Evolutionary conservation across 1,140 invertebrate genomes (phyloP).

Genomic region (Diorhabda elongata): DNA sequence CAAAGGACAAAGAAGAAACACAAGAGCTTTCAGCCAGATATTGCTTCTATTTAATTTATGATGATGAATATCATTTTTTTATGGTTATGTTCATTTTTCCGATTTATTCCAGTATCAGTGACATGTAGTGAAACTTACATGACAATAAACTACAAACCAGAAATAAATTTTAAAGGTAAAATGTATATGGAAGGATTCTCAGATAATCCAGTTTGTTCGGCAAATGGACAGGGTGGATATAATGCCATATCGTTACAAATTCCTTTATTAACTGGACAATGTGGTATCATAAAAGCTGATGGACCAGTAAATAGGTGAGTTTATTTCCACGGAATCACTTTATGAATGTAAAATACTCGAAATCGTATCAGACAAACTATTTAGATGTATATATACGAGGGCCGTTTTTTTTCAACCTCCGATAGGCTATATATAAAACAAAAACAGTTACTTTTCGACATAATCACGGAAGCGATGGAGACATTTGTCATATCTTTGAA

Average conservation of each 20-base stretch:
- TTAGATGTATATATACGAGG: too few relatives aligned
- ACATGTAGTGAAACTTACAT: conserved; percentile 54
- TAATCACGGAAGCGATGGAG: too few relatives aligned
- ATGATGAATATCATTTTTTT: neutral
- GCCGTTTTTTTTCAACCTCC: too few relatives aligned
- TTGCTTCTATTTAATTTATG: too few relatives aligned
- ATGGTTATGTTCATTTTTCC: neutral
- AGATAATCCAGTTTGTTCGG: conserved; percentile 51
- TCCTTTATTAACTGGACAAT: conserved; percentile 31
- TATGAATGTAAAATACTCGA: too few relatives aligned
- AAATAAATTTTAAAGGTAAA: conserved; percentile 54
- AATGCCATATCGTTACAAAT: conserved; percentile 31
- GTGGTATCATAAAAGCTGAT: conserved; percentile 38
- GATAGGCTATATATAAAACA: too few relatives aligned
- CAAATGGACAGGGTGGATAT: conserved; percentile 33
- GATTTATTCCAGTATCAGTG: conserved; percentile 52
- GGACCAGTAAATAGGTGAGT: conserved; percentile 28
- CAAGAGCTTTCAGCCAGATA: too few relatives aligned
- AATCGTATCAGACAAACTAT: too few relatives aligned
- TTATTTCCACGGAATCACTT: too few relatives aligned
- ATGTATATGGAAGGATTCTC: conserved; percentile 60
- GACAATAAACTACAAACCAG: conserved; percentile 55
- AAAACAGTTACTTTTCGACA: too few relatives aligned
- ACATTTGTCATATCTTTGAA: too few relatives aligned
- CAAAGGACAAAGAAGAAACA: too few relatives aligned